phyloP scores from a whole-genome alignment of 2,888 invertebrate genomes.

The Diarsia rubi region DNA sequence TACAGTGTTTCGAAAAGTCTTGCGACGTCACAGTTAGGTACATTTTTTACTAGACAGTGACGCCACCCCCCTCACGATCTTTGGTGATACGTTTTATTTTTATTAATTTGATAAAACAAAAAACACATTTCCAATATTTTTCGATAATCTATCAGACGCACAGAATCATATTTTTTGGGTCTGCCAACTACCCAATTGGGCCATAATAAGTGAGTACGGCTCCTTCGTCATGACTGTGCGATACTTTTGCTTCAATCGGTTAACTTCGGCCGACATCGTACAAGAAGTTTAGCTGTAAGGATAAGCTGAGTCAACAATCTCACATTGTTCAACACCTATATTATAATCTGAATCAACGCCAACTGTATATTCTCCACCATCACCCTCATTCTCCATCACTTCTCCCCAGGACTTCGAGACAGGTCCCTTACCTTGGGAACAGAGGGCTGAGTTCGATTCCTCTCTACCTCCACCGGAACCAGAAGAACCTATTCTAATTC shows the following conservation, averaged over 20 bases:
- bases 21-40: too few relatives aligned
- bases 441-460: conserved; percentile 76
- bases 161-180: too few relatives aligned
- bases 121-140: too few relatives aligned
- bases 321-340: neutral
- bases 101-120: too few relatives aligned
- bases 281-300: neutral
- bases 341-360: conserved; percentile 3
- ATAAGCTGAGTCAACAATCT: neutral
- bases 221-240: too few relatives aligned
- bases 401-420: conserved; percentile 81
- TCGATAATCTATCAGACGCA: too few relatives aligned
- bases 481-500: conserved; percentile 84
- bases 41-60: too few relatives aligned
- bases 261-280: neutral
- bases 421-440: conserved; percentile 86
- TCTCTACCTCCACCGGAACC: conserved; percentile 76
- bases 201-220: too few relatives aligned
- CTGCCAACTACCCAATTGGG: too few relatives aligned
- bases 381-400: conserved; percentile 31
- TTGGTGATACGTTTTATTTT: too few relatives aligned
- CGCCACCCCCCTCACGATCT: too few relatives aligned
- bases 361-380: conserved; percentile 58
- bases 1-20: too few relatives aligned
- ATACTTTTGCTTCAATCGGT: neutral